Conservation (phyloP, 2,113 vertebrate species). For the Lethenteron reissneri region DNA sequence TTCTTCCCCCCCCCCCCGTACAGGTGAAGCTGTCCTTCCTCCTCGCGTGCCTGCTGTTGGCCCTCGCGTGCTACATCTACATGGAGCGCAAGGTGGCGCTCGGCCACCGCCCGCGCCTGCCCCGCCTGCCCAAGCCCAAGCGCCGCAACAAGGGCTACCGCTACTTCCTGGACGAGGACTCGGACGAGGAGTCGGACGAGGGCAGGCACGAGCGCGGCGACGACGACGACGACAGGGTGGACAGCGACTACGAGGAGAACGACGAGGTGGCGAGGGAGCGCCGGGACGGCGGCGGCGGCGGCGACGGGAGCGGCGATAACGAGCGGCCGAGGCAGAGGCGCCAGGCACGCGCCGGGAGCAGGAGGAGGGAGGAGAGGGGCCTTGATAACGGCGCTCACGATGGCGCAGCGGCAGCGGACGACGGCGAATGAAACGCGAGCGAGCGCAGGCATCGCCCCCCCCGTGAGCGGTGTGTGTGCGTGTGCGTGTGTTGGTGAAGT, state of each 20-base stretch:
- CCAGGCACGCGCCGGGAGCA: too few species aligned
- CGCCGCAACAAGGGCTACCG: conserved; percentile 47
- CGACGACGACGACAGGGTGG: neutral
- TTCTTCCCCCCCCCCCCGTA: neutral
- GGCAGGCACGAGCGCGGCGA: conserved; percentile 15
- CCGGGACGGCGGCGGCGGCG: conserved; percentile 7
- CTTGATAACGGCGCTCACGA: too few species aligned
- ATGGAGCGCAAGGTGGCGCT: conserved; percentile 47
- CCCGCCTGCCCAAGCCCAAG: conserved; percentile 57
- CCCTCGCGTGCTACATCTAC: conserved; percentile 31
- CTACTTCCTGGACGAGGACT: conserved; percentile 69
- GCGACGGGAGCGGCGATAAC: neutral
- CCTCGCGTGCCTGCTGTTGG: conserved; percentile 30
- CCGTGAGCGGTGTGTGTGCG: neutral
- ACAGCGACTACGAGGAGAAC: conserved; percentile 13
- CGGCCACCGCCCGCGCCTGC: conserved; percentile 29
- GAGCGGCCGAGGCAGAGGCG: too few species aligned
- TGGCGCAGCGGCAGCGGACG: too few species aligned
- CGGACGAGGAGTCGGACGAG: conserved; percentile 40
- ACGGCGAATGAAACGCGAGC: too few species aligned
- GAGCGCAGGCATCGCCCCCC: too few species aligned
- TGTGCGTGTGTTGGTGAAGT: neutral
- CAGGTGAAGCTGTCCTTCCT: conserved; percentile 64
- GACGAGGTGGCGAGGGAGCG: conserved; percentile 14
- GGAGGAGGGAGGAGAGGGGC: too few species aligned